Evolutionary conservation across 2,797 vertebrate genomes (phyloP), one percentile per base, ranked within the genome.

Genomic region (Toxotes lorentzi): DNA sequence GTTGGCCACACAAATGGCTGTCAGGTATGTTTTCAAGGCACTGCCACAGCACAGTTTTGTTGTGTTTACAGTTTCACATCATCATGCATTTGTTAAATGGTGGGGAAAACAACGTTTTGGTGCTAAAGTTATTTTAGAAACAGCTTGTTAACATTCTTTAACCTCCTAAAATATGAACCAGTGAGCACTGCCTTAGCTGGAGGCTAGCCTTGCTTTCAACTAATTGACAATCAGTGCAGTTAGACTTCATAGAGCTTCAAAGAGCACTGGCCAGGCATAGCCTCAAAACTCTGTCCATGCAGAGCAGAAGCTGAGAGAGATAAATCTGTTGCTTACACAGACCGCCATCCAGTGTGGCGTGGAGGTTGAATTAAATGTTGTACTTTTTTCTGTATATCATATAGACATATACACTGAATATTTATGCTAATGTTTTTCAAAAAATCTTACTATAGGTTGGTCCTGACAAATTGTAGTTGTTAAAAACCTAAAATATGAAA

Each of bases 1-100:
- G 24, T 40, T 40, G 59, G 77, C 61, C 79, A 76, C 57, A 78
- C 56, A 79, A 68, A 79, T 24, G 58, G 32, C 63, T 83, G 75
- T 69, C 62, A 64, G 67, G 16, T 48, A n/a, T 41, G n/a, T 65
- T 51, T 67, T 58, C 61, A 65, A 59, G 41, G 41, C 35, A 13
- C 23, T 8, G 38, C 21, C 24, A 16, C 34, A 24, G 61, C 54
- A 3, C 56, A 41, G 7, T 79, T 47, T 34, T 61, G 58, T 1
- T 38, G 12, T 47, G 23, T 75, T 76, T 62, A 59, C 56, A 12
- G 19, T 70, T 54, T 59, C 21, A 66, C 40, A 47, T 67, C 10
- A 12, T 4, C 10, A 16, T 3, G 8, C 6, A 74, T 77, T 70
- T 62, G 11, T 62, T n/a, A 73, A 65, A 63, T 43, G 0, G 6